Percentiles rank a stretch among this genome's conserved stretches.
These are phyloP conservation scores for Branchipolynoe longqiensis DNA, from an alignment of 2,888 invertebrate genomes.

Conservation along the genomic window DNA sequence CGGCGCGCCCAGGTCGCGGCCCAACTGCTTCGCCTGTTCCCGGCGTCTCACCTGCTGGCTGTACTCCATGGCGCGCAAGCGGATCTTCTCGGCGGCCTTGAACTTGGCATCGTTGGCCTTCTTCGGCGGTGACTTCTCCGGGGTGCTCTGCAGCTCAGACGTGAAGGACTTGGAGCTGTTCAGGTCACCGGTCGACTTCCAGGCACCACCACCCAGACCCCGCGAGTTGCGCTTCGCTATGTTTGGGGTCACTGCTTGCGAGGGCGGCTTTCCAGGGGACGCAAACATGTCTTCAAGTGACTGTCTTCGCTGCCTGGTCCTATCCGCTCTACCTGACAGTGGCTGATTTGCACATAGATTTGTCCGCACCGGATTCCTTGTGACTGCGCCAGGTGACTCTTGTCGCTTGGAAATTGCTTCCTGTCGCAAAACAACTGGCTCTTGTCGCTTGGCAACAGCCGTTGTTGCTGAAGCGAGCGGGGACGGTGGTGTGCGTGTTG, in stretches of 20 bases:
- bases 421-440: not conserved
- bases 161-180: not conserved
- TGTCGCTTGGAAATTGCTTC: not conserved
- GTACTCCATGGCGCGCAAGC: not conserved
- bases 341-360: too few species aligned
- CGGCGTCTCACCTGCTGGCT: not conserved
- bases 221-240: not conserved
- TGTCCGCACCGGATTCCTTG: too few species aligned
- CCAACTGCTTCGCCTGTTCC: not conserved
- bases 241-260: not conserved
- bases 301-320: not conserved
- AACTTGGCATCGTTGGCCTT: not conserved
- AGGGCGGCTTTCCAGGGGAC: not conserved
- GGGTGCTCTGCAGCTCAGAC: not conserved
- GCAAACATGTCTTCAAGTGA: not conserved
- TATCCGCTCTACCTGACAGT: not conserved
- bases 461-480: not conserved
- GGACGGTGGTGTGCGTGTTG: not conserved
- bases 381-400: too few species aligned
- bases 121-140: not conserved
- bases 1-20: too few species aligned
- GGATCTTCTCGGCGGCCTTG: not conserved
- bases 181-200: constrained; percentile 31
- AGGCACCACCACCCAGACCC: not conserved
- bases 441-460: not conserved